phyloP scores from a whole-genome alignment of 2,113 vertebrate genomes.

The Neopipo cinnamomea region DNA sequence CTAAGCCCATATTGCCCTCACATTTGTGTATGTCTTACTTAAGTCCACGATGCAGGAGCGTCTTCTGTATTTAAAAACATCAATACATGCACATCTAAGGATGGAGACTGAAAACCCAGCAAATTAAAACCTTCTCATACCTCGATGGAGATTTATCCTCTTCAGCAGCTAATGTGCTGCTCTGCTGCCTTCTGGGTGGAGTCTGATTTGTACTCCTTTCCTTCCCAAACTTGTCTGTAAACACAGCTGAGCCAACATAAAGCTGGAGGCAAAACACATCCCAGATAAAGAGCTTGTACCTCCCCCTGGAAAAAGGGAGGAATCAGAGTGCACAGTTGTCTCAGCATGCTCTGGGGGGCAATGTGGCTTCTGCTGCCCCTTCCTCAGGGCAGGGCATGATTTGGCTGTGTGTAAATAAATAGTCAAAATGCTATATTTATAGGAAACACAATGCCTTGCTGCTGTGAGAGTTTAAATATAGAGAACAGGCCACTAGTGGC shows the following conservation, averaged over 20 bases:
- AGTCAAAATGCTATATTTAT: conserved; percentile 38
- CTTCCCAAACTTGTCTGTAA: background rate
- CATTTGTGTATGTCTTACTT: accelerated
- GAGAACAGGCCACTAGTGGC: conserved; percentile 32
- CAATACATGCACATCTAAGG: background rate
- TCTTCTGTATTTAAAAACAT: background rate
- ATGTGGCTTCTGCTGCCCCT: background rate
- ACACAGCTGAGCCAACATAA: background rate
- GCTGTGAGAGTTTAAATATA: conserved; percentile 45
- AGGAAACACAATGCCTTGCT: conserved; percentile 47
- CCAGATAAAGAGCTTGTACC: background rate
- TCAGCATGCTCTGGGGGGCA: background rate
- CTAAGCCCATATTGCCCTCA: background rate
- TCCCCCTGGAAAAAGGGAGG: background rate
- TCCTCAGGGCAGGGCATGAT: background rate
- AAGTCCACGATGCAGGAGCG: background rate
- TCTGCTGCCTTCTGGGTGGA: background rate
- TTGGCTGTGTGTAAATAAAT: background rate
- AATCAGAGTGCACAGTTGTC: accelerated
- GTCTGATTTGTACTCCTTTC: background rate
- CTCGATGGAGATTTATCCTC: background rate
- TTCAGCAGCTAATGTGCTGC: background rate
- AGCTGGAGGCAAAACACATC: background rate
- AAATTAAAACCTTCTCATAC: background rate
- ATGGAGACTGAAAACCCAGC: accelerated